Evolutionary conservation across 1,140 invertebrate genomes (phyloP).

Genomic region (fruit fly (Drosophila melanogaster)): DNA sequence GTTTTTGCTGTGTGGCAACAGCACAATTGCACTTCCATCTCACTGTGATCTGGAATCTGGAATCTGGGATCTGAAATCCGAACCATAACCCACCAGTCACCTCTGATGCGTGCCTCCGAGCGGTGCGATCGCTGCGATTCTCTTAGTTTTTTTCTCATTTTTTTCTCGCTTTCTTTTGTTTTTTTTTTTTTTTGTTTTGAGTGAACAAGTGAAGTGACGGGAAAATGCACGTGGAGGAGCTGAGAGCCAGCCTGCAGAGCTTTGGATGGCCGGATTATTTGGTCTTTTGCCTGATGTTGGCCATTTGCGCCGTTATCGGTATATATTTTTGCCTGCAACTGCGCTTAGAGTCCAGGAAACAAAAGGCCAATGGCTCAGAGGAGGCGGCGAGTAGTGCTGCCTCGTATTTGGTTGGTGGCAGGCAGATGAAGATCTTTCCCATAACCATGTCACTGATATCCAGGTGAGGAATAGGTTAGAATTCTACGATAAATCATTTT

Average conservation of each 20-base stretch:
- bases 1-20: slow-evolving; percentile 13
- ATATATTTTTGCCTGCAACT: slow-evolving; percentile 90
- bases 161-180: neutral
- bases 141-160: neutral
- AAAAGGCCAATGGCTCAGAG: slow-evolving; percentile 84
- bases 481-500: no score
- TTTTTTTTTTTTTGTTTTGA: slow-evolving; percentile 20
- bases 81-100: slow-evolving; percentile 54
- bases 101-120: slow-evolving; percentile 62
- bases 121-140: slow-evolving; percentile 39
- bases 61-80: slow-evolving; percentile 38
- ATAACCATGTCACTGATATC: slow-evolving; percentile 93
- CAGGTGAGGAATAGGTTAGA: slow-evolving; percentile 85
- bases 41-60: slow-evolving; percentile 24
- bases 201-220: neutral
- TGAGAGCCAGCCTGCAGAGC: slow-evolving; percentile 87
- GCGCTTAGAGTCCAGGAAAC: slow-evolving; percentile 85
- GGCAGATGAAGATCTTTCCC: slow-evolving; percentile 92
- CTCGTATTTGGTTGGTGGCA: slow-evolving; percentile 93
- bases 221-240: slow-evolving; percentile 86
- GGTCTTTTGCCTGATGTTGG: slow-evolving; percentile 90
- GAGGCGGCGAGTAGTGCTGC: slow-evolving; percentile 77
- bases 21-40: slow-evolving; percentile 14
- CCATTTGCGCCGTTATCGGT: slow-evolving; percentile 90
- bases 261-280: slow-evolving; percentile 89